Conservation (phyloP, 2,113 vertebrate species). For the Eulacestoma nigropectus region DNA sequence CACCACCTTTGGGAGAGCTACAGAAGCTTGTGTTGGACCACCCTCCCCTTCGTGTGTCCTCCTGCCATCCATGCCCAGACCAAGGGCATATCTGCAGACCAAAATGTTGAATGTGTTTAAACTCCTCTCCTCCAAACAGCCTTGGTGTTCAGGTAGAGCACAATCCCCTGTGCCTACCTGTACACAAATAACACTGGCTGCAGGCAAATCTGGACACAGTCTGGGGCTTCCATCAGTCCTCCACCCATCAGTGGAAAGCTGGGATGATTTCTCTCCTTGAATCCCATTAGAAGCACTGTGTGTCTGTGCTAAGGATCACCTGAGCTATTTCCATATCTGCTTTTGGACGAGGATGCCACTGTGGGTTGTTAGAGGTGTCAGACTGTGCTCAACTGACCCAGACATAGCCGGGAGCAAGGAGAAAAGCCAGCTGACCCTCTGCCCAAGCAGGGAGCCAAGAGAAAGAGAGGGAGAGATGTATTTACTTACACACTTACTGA, state of each 20-base stretch:
- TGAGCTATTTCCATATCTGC: neutral
- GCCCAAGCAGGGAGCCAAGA: neutral
- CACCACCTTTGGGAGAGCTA: neutral
- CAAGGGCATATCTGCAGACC: neutral
- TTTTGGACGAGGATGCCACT: neutral
- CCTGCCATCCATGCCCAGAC: neutral
- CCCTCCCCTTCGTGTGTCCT: rapidly evolving
- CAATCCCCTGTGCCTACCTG: neutral
- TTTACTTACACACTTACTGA: neutral
- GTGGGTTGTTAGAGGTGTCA: neutral
- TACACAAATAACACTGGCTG: neutral
- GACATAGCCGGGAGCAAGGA: neutral
- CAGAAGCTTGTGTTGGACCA: neutral
- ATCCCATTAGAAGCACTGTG: neutral
- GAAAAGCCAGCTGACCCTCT: neutral
- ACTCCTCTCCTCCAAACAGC: neutral
- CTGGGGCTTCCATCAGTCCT: neutral
- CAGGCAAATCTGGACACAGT: neutral
- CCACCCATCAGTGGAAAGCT: neutral
- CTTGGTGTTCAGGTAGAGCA: neutral
- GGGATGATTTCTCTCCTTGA: neutral
- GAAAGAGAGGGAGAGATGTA: neutral
- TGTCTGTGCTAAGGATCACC: neutral
- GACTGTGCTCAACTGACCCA: neutral
- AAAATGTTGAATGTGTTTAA: neutral